These are phyloP conservation scores for Scrobipalpa atriplicella DNA, from an alignment of 2,888 invertebrate species.

Conservation along the genomic window DNA sequence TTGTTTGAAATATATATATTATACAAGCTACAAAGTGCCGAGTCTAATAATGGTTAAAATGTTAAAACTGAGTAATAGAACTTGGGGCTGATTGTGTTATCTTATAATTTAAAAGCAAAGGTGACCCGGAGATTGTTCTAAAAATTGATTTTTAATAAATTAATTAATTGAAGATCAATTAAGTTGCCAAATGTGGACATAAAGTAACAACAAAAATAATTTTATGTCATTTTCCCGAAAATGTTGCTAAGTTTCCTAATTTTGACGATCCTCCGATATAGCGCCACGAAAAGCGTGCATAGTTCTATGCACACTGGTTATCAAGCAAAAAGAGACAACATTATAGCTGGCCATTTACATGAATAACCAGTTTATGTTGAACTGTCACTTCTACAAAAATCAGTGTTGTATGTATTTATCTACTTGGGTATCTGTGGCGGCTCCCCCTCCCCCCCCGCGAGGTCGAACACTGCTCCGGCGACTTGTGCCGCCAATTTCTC, in stretches of 20 bases:
- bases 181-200: too few species aligned
- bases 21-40: conserved; percentile 13
- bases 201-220: too few species aligned
- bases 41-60: background rate
- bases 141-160: background rate
- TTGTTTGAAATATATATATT: conserved; percentile 19
- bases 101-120: background rate
- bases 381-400: too few species aligned
- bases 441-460: conserved; percentile 91
- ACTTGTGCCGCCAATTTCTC: conserved; percentile 90
- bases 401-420: background rate
- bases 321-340: too few species aligned
- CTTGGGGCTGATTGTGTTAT: background rate
- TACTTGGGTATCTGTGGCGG: conserved; percentile 67
- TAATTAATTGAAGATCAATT: too few species aligned
- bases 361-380: too few species aligned
- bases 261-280: too few species aligned
- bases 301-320: too few species aligned
- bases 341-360: too few species aligned
- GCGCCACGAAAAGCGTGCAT: too few species aligned
- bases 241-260: too few species aligned
- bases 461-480: conserved; percentile 87
- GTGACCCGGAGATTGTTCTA: background rate
- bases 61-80: background rate
- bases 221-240: too few species aligned